Conservation (phyloP, 2,113 vertebrate species). For the Panthera tigris region DNA sequence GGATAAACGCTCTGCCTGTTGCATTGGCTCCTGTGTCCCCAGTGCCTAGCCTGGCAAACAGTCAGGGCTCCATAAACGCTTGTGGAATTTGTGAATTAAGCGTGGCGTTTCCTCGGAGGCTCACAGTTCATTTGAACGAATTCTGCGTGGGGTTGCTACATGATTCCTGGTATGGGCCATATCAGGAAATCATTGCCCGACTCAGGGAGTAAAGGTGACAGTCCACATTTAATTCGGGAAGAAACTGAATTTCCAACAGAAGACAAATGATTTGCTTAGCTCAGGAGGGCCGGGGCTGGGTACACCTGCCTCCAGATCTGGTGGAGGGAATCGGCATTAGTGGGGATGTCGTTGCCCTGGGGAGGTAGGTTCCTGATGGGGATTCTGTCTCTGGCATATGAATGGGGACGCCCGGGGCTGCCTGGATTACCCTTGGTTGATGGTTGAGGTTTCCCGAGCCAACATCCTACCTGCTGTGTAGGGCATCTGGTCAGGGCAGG, state of each 20-base stretch:
- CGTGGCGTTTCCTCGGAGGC: neutral
- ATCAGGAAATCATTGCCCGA: neutral
- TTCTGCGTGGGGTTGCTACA: neutral
- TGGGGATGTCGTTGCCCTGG: too few species aligned
- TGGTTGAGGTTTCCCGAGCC: neutral
- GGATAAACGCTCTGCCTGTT: neutral
- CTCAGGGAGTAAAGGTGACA: neutral
- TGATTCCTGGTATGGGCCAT: neutral
- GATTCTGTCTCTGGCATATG: neutral
- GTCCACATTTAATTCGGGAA: neutral
- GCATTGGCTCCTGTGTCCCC: neutral
- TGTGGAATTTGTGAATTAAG: neutral
- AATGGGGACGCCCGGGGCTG: neutral
- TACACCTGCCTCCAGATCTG: neutral
- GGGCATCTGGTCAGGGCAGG: neutral
- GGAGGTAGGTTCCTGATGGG: neutral
- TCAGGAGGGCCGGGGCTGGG: neutral
- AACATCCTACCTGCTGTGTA: accelerated
- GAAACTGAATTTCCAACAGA: neutral
- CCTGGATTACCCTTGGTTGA: neutral
- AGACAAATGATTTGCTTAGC: neutral
- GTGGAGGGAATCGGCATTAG: neutral
- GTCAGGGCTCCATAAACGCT: neutral
- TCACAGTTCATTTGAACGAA: neutral
- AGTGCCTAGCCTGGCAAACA: neutral